A percentile compares a stretch with the other conserved stretches of the same genome.
phyloP scores from a whole-genome alignment of 1,140 invertebrate species.

The Drosophila bipectinata region DNA sequence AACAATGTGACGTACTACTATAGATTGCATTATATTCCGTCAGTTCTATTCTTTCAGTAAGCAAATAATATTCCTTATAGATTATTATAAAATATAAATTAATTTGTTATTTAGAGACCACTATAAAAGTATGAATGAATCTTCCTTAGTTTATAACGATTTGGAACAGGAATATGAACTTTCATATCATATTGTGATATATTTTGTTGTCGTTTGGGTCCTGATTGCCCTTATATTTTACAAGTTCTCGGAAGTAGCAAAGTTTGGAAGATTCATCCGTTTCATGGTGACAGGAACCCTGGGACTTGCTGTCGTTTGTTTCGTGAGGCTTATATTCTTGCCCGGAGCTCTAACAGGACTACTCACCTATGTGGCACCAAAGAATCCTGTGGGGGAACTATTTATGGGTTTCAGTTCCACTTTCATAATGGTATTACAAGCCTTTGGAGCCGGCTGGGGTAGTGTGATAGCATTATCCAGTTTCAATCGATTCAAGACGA shows the following conservation, averaged over 20 bases:
- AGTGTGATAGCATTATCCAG: slow-evolving; percentile 95
- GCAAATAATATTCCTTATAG: not conserved
- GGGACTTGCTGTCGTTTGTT: slow-evolving; percentile 38
- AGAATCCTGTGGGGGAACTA: slow-evolving; percentile 3
- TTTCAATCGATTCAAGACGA: slow-evolving; percentile 94
- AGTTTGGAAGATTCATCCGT: slow-evolving; percentile 62
- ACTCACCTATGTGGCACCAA: slow-evolving; percentile 90
- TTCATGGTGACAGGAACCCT: slow-evolving; percentile 44
- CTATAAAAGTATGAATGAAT: not conserved
- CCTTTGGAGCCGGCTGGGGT: slow-evolving; percentile 95
- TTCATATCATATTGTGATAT: slow-evolving; percentile 43
- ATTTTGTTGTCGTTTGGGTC: slow-evolving; percentile 43
- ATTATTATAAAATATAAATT: not conserved
- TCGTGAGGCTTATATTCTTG: slow-evolving; percentile 83
- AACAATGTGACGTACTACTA: not conserved
- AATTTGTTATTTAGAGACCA: not conserved
- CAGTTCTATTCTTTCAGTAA: slow-evolving; percentile 67
- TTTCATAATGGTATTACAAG: slow-evolving; percentile 50
- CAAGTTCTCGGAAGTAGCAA: slow-evolving; percentile 57
- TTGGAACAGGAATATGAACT: not conserved
- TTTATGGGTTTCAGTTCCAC: not conserved
- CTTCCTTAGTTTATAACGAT: not conserved
- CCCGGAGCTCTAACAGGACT: slow-evolving; percentile 92
- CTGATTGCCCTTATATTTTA: slow-evolving; percentile 54
- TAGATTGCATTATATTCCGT: slow-evolving; percentile 46